These are phyloP conservation scores for Archips crataeganus DNA, from an alignment of 2,888 invertebrate genomes.

Conservation along the genomic window DNA sequence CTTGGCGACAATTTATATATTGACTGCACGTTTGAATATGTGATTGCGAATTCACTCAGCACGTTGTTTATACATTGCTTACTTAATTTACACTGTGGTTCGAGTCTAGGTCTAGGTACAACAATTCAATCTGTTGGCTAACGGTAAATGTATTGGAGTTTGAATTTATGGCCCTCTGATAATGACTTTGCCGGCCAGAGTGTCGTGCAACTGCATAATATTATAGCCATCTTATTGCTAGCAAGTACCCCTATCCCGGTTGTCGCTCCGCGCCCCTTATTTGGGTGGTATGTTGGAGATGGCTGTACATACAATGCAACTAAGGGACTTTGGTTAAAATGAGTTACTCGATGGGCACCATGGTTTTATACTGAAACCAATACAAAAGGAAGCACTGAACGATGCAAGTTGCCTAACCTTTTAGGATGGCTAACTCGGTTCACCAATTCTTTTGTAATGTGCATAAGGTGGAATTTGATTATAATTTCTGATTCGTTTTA, in stretches of 20 bases:
- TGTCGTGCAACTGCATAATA: slow-evolving; percentile 28
- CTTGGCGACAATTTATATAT: too few relatives aligned
- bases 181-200: slow-evolving; percentile 46
- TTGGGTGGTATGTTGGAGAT: too few relatives aligned
- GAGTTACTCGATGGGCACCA: too few relatives aligned
- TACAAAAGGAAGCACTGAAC: background rate
- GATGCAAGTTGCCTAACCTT: background rate
- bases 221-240: background rate
- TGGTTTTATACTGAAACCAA: too few relatives aligned
- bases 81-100: background rate
- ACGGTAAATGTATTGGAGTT: slow-evolving; percentile 59
- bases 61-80: background rate
- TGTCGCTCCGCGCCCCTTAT: too few relatives aligned
- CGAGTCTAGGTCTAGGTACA: slow-evolving; percentile 46
- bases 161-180: slow-evolving; percentile 58
- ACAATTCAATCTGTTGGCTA: slow-evolving; percentile 58
- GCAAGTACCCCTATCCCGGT: too few relatives aligned
- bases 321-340: too few relatives aligned
- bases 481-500: background rate
- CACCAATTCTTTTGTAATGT: too few relatives aligned
- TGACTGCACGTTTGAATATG: too few relatives aligned
- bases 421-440: too few relatives aligned
- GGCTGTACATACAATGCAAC: too few relatives aligned
- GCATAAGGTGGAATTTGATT: background rate
- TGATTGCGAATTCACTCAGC: background rate